Percentiles rank a stretch among this genome's conserved stretches.
Conservation (phyloP, 1,140 invertebrate species). For the Heterodera carotae region DNA sequence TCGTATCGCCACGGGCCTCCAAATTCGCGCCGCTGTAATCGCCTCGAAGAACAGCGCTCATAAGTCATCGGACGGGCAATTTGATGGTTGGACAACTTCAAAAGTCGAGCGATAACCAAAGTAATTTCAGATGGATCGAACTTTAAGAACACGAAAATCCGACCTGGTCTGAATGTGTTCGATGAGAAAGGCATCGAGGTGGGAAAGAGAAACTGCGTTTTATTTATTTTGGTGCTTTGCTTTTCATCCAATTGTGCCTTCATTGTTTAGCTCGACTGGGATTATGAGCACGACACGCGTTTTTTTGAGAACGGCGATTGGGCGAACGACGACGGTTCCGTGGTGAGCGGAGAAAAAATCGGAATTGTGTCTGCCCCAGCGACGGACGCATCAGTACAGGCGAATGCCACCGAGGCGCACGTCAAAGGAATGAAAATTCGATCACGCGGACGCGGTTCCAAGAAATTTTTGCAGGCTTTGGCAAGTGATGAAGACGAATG, state of each 20-base stretch:
- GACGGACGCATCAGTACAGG: not conserved
- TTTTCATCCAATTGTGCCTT: too few species aligned
- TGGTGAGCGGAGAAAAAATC: not conserved
- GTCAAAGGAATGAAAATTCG: conserved; percentile 45
- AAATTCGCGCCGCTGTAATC: conserved; percentile 45
- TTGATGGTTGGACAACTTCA: not conserved
- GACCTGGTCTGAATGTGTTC: conserved; percentile 62
- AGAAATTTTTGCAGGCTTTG: conserved; percentile 44
- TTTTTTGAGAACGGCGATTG: conserved; percentile 45
- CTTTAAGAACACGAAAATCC: conserved; percentile 35
- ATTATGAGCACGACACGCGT: conserved; percentile 64
- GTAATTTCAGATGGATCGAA: conserved; percentile 12
- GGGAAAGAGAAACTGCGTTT: not conserved
- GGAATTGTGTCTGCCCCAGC: conserved; percentile 8
- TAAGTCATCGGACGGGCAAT: conserved; percentile 6
- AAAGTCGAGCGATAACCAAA: not conserved
- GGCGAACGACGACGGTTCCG: conserved; percentile 25
- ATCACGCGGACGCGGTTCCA: conserved; percentile 44
- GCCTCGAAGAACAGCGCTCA: conserved; percentile 25
- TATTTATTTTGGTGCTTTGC: not conserved
- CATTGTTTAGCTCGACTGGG: conserved; percentile 51
- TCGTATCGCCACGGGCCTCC: conserved; percentile 47
- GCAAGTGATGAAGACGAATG: conserved; percentile 6
- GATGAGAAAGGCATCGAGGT: conserved; percentile 56
- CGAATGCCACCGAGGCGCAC: conserved; percentile 1